A percentile compares a stretch with the other conserved stretches of the same genome.
phyloP scores from a whole-genome alignment of 2,113 vertebrate genomes.

The Octodon degus region DNA sequence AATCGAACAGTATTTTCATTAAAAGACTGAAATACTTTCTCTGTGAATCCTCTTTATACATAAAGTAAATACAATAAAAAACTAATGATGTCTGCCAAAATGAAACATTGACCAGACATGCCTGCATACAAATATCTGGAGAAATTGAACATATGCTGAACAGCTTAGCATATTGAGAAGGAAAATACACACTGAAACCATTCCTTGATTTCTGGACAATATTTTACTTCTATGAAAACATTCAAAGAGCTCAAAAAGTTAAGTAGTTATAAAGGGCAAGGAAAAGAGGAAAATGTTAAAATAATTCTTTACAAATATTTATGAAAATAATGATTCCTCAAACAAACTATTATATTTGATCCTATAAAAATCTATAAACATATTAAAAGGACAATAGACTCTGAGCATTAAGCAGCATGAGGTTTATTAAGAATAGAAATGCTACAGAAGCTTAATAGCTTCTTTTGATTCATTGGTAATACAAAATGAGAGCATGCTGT shows the following conservation, averaged over 20 bases:
- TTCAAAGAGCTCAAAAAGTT: background rate
- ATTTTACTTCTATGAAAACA: constrained; percentile 31
- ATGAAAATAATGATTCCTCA: constrained; percentile 64
- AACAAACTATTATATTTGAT: constrained; percentile 66
- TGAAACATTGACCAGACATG: constrained; percentile 38
- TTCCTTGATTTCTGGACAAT: background rate
- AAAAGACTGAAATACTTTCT: constrained; percentile 30
- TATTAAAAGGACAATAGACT: constrained; percentile 73
- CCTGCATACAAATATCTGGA: background rate
- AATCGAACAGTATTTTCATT: constrained; percentile 31
- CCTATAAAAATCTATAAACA: constrained; percentile 70
- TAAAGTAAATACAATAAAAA: background rate
- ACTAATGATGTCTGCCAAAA: constrained; percentile 53
- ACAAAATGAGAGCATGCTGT: constrained; percentile 71
- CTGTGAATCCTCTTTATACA: background rate
- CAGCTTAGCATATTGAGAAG: background rate
- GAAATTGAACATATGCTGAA: constrained; percentile 19
- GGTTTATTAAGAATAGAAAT: constrained; percentile 78
- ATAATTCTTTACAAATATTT: constrained; percentile 61
- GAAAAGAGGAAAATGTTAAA: constrained; percentile 17
- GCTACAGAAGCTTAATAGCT: constrained; percentile 70
- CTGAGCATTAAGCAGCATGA: constrained; percentile 79
- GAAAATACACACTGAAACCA: background rate
- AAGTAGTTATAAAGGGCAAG: background rate
- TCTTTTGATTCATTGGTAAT: constrained; percentile 80